A percentile compares a stretch with the other conserved stretches of the same genome.
Evolutionary conservation across 2,113 vertebrate species (phyloP).

Genomic region (Pachycephala philippinensis): DNA sequence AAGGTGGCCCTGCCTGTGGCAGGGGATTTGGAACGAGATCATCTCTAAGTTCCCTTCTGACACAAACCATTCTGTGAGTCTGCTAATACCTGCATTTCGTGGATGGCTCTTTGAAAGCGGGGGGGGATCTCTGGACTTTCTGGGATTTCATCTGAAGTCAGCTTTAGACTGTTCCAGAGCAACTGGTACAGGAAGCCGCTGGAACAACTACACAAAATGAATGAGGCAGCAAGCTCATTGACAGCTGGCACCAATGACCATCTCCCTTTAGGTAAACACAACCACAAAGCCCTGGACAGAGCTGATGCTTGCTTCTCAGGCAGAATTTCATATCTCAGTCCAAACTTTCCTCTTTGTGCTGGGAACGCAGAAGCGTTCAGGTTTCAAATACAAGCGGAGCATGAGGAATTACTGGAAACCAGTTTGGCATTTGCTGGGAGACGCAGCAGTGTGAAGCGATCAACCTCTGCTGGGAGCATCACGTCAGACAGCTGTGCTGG

Average conservation of each 20-base stretch:
- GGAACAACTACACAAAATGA: not conserved
- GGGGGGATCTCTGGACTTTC: not conserved
- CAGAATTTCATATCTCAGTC: not conserved
- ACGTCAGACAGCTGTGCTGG: not conserved
- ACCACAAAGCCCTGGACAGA: not conserved
- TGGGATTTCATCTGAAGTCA: not conserved
- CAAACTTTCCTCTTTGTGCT: not conserved
- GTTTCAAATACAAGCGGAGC: rapidly evolving
- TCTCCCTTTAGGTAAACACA: not conserved
- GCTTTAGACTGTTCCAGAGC: not conserved
- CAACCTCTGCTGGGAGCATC: not conserved
- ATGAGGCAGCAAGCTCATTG: not conserved
- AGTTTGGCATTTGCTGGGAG: not conserved
- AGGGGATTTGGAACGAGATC: rapidly evolving
- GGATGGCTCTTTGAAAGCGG: not conserved
- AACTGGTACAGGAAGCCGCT: not conserved
- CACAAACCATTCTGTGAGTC: not conserved
- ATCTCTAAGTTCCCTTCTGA: not conserved
- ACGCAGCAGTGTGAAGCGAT: rapidly evolving
- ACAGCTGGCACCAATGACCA: not conserved
- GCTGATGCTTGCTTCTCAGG: not conserved
- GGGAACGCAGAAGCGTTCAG: rapidly evolving
- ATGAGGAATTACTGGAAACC: not conserved
- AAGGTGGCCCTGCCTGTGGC: too few relatives aligned
- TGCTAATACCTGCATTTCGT: not conserved